phyloP scores from a whole-genome alignment of 2,113 vertebrate species.

The Plectropomus leopardus region DNA sequence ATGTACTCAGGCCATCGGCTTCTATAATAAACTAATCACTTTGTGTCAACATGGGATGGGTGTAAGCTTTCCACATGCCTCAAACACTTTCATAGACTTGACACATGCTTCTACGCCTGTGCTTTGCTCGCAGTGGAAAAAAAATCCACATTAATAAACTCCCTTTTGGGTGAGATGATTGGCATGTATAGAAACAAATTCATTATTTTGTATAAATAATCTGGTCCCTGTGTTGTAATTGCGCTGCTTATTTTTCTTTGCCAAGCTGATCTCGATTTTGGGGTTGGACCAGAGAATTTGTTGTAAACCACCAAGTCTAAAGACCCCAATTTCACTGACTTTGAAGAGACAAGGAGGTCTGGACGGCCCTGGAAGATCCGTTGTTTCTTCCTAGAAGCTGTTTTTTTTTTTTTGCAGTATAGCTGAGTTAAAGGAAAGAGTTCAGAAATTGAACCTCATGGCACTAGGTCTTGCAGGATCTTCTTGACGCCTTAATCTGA shows the following conservation, averaged over 20 bases:
- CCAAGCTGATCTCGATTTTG: slow-evolving; percentile 71
- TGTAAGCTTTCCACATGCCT: slow-evolving; percentile 81
- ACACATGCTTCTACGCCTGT: slow-evolving; percentile 53
- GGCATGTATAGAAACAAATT: slow-evolving; percentile 84
- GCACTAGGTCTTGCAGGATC: slow-evolving; percentile 12
- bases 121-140: slow-evolving; percentile 36
- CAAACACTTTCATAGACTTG: slow-evolving; percentile 72
- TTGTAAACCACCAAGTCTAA: slow-evolving; percentile 64
- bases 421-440: not conserved
- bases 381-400: not conserved
- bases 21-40: slow-evolving; percentile 87
- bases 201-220: slow-evolving; percentile 86
- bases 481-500: slow-evolving; percentile 27
- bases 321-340: slow-evolving; percentile 48
- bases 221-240: slow-evolving; percentile 80
- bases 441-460: slow-evolving; percentile 30
- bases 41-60: slow-evolving; percentile 81
- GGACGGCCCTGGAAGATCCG: slow-evolving; percentile 29
- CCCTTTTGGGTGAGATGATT: slow-evolving; percentile 78
- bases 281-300: slow-evolving; percentile 66
- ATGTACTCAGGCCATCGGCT: slow-evolving; percentile 66
- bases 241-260: slow-evolving; percentile 82
- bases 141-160: slow-evolving; percentile 70
- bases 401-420: slow-evolving; percentile 39
- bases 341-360: slow-evolving; percentile 63